A percentile compares a stretch with the other conserved stretches of the same genome.
phyloP scores from a whole-genome alignment of 2,113 vertebrate species.

The Anguilla japonica region DNA sequence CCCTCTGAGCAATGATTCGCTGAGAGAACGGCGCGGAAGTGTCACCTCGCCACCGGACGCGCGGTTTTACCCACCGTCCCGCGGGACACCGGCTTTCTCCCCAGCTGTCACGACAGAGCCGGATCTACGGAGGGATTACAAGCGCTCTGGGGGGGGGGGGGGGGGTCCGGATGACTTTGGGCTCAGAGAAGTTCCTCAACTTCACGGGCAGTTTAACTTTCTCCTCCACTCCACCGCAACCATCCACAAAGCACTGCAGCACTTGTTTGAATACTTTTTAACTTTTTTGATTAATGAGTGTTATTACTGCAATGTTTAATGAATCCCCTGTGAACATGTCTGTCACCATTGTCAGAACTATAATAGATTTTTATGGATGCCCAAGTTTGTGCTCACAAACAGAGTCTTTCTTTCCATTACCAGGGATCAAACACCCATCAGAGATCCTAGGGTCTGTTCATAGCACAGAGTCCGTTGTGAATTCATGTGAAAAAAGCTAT shows the following conservation, averaged over 20 bases:
- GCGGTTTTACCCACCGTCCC: constrained; percentile 9
- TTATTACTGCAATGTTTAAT: background rate
- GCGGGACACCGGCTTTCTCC: background rate
- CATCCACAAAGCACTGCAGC: background rate
- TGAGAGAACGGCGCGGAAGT: background rate
- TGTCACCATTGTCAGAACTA: background rate
- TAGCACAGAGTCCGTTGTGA: background rate
- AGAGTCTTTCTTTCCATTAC: background rate
- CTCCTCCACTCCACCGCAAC: too few relatives aligned
- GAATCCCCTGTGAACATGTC: background rate
- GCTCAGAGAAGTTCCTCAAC: background rate
- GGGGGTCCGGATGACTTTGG: background rate
- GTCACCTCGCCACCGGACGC: constrained; percentile 36
- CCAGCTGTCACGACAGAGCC: constrained; percentile 25
- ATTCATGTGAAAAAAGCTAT: background rate
- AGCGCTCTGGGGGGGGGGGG: background rate
- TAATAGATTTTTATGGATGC: background rate
- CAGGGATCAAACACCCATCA: background rate
- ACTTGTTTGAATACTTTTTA: background rate
- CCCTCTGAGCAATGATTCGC: constrained; percentile 28
- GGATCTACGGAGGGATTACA: constrained; percentile 29
- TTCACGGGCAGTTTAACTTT: background rate
- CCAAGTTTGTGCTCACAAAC: background rate
- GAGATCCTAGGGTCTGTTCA: background rate
- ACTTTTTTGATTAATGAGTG: background rate